phyloP scores from a whole-genome alignment of 2,113 vertebrate genomes.

The Antechinus flavipes region DNA sequence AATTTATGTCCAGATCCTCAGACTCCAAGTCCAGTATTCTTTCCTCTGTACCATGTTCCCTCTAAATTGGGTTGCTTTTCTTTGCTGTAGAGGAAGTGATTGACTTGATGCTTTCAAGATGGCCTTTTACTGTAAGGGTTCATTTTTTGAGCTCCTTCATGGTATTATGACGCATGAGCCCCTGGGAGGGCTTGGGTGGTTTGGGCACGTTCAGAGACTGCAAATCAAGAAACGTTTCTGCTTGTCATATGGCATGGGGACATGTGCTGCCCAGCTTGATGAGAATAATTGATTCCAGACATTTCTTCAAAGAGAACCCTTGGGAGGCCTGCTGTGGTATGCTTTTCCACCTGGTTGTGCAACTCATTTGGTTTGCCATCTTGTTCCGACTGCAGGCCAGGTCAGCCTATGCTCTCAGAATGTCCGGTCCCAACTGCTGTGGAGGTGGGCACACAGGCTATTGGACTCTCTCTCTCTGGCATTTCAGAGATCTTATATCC shows the following conservation, averaged over 20 bases:
- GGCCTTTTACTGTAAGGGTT: background rate
- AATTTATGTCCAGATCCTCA: background rate
- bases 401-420: background rate
- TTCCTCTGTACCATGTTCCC: background rate
- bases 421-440: background rate
- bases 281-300: slow-evolving; percentile 44
- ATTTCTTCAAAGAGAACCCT: slow-evolving; percentile 70
- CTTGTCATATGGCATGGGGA: slow-evolving; percentile 34
- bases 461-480: background rate
- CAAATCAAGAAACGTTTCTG: background rate
- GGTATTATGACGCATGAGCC: background rate
- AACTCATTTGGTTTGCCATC: background rate
- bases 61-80: background rate
- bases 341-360: slow-evolving; percentile 38
- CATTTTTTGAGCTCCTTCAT: background rate
- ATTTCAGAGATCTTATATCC: background rate
- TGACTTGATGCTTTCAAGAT: slow-evolving; percentile 25
- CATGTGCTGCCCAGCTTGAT: background rate
- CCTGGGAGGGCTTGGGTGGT: background rate
- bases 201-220: background rate
- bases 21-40: background rate
- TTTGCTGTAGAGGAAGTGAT: background rate
- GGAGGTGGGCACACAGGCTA: background rate
- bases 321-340: background rate
- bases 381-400: background rate